These are phyloP conservation scores for Elaphurus davidianus DNA, from an alignment of 2,113 vertebrate genomes.

Conservation along the genomic window DNA sequence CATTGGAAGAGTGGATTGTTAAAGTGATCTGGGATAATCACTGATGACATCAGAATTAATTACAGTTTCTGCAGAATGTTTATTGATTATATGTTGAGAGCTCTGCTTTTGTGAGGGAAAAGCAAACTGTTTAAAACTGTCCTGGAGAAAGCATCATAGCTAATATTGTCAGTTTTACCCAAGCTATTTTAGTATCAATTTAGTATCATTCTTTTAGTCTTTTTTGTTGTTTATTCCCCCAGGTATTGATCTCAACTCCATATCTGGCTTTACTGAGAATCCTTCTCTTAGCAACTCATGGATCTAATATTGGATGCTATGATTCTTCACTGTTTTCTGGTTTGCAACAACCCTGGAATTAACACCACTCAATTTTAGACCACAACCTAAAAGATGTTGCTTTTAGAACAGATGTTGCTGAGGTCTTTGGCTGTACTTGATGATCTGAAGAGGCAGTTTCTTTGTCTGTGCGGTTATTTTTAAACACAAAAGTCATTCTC, in stretches of 20 bases:
- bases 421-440: neutral
- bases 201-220: neutral
- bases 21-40: neutral
- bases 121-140: neutral
- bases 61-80: neutral
- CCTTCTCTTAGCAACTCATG: neutral
- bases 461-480: neutral
- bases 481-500: neutral
- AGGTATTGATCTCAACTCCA: neutral
- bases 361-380: neutral
- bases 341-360: neutral
- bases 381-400: neutral
- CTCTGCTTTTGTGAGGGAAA: neutral
- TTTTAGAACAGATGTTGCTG: neutral
- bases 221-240: neutral
- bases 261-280: neutral
- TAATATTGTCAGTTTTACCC: neutral
- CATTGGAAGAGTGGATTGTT: neutral
- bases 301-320: too few relatives aligned
- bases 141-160: neutral
- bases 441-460: neutral
- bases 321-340: neutral
- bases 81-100: neutral
- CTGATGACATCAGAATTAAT: neutral
- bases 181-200: neutral